A percentile compares a stretch with the other conserved stretches of the same genome.
phyloP scores from a whole-genome alignment of 2,797 vertebrate genomes.

The Emys orbicularis region DNA sequence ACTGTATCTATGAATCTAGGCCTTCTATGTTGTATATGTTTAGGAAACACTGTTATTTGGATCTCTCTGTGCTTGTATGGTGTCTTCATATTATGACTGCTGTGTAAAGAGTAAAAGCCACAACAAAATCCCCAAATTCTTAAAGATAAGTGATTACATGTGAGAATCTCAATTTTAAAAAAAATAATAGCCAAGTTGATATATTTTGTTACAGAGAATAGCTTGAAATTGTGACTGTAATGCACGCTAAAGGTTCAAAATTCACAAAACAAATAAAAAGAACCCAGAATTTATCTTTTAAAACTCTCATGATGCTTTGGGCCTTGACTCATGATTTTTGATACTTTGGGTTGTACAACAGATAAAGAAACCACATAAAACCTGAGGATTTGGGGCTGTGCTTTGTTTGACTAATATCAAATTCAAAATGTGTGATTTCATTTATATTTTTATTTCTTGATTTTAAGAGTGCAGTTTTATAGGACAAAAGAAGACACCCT shows the following conservation, averaged over 20 bases:
- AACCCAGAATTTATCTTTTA: not conserved
- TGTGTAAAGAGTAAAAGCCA: not conserved
- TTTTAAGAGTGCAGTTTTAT: not conserved
- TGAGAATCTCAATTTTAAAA: not conserved
- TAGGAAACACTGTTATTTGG: not conserved
- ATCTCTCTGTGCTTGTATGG: not conserved
- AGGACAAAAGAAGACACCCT: not conserved
- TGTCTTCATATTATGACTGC: not conserved
- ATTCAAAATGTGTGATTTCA: not conserved
- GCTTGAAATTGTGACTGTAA: not conserved
- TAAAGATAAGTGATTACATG: not conserved
- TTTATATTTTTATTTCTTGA: not conserved
- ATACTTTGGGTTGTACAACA: not conserved
- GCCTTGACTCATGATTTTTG: not conserved
- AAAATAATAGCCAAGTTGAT: not conserved
- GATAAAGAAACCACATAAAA: not conserved
- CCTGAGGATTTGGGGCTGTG: not conserved
- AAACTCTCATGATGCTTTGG: not conserved
- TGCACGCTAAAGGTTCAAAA: not conserved
- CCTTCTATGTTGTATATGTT: not conserved
- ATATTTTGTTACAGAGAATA: not conserved
- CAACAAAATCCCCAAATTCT: not conserved
- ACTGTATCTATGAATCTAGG: not conserved
- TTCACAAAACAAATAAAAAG: not conserved
- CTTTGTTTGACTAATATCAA: not conserved